Evolutionary conservation across 2,888 invertebrate genomes (phyloP), one percentile per base, ranked within the genome.

Genomic region (Lithosia quadra): DNA sequence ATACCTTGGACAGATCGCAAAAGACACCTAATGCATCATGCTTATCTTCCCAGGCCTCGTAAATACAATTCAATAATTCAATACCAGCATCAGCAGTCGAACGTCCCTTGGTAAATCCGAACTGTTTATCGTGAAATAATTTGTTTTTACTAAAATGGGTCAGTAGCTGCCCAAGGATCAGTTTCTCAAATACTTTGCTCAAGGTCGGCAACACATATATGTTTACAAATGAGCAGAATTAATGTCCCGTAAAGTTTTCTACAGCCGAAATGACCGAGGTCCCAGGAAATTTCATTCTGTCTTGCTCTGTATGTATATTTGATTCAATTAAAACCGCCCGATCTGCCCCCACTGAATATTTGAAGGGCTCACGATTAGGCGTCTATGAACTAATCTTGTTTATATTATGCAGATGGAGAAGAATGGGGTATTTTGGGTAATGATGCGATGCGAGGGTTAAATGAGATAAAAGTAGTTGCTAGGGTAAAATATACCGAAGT

Each of bases 291-390:
- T 75, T 67, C 71, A 63, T 71, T 56, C 59, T 64, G 64, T 69
- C 62, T 66, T 67, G 65, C 61, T 63, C 68, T 65, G 68, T 75
- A 69, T 76, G 77, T 77, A 78, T 79, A 80, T 81, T 82, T 76
- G 72, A 82, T 81, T 82, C 77, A 84, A 84, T 84, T 80, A 84
- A 81, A 70, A 66, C 74, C 53, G 60, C 55, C 71, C 67, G 62
- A 77, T 74, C 67, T 67, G 53, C 67, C 72, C 56, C 58, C 3
- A n/a, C 71, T 76, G 77, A 77, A 81, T 81, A 76, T 81, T 80
- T 74, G 65, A 80, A 65, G 9, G 60, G 53, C 33, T 28, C 62
- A 55, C 69, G 63, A 79, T 79, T 79, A 79, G 69, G 61, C 53
- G 56, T 58, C 71, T 68, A 49, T 70, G 65, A 72, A 67, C 69